Percentiles rank a stretch among this genome's conserved stretches.
phyloP scores from a whole-genome alignment of 92 coral and sea anemone species.

The Zoanthus sansibaricus region DNA sequence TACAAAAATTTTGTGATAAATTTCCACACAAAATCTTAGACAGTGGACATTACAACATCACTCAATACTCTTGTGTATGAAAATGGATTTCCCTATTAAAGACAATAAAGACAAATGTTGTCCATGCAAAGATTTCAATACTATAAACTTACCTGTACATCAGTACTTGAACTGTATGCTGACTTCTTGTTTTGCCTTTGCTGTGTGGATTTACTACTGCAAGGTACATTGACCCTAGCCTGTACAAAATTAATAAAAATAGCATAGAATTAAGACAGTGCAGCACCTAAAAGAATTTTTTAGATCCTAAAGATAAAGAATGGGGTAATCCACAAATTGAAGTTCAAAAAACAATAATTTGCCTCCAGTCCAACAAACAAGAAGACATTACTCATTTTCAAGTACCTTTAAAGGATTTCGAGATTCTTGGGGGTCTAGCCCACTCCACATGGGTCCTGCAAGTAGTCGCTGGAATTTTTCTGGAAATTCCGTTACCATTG shows the following conservation, averaged over 20 bases:
- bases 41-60: neutral
- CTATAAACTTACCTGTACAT: constrained; percentile 4
- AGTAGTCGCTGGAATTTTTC: constrained; percentile 26
- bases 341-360: too few species aligned
- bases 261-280: neutral
- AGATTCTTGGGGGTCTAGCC: constrained; percentile 25
- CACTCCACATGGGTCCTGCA: constrained; percentile 32
- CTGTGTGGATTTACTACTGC: constrained; percentile 19
- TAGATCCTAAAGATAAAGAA: neutral
- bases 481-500: constrained; percentile 43
- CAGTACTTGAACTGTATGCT: neutral
- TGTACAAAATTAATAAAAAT: constrained; percentile 5
- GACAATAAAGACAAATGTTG: neutral
- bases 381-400: constrained; percentile 11
- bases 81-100: neutral
- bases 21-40: neutral
- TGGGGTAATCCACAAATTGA: neutral
- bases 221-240: constrained; percentile 22
- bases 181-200: constrained; percentile 17
- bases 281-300: neutral
- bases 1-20: too few species aligned
- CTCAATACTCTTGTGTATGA: neutral
- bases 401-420: constrained; percentile 22
- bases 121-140: neutral
- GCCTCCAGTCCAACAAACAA: too few species aligned